Percentiles rank a stretch among this genome's conserved stretches.
Evolutionary conservation across 2,797 vertebrate genomes (phyloP).

Genomic region (Anguilla pacifica): DNA sequence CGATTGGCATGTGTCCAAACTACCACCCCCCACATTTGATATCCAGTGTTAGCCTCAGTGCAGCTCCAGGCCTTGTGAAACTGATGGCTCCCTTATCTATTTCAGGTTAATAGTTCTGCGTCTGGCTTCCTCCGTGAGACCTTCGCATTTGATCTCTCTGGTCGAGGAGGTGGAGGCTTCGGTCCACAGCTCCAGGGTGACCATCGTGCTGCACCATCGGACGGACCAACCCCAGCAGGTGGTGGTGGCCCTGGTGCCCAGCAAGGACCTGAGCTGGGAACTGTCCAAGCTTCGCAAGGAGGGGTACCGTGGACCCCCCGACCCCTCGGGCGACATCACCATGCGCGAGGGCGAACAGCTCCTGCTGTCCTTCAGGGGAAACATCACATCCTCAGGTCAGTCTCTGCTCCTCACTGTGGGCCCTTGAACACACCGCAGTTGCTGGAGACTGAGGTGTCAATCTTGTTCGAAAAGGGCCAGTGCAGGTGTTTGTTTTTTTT

Average conservation of each 20-base stretch:
- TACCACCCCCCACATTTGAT: not conserved
- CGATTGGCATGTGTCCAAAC: not conserved
- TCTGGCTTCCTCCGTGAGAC: constrained; percentile 68
- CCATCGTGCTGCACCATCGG: constrained; percentile 67
- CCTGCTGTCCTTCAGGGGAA: constrained; percentile 80
- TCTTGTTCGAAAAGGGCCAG: too few relatives aligned
- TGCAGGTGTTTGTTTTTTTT: too few relatives aligned
- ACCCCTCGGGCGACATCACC: constrained; percentile 71
- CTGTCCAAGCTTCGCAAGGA: constrained; percentile 67
- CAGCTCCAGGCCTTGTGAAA: not conserved
- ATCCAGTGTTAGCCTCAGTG: not conserved
- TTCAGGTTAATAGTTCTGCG: constrained; percentile 79
- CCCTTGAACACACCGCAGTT: not conserved
- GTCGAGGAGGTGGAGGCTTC: constrained; percentile 76
- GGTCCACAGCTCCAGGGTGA: constrained; percentile 63
- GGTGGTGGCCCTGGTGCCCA: constrained; percentile 69
- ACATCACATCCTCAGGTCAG: constrained; percentile 80
- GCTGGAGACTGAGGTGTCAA: not conserved
- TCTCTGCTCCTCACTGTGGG: not conserved
- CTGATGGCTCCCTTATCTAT: not conserved
- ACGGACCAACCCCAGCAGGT: constrained; percentile 66
- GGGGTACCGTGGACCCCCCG: constrained; percentile 68
- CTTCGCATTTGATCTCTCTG: constrained; percentile 64
- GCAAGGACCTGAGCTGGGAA: constrained; percentile 74
- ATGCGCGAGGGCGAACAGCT: constrained; percentile 84